phyloP scores from a whole-genome alignment of 2,113 vertebrate genomes.

The Neolamprologus sp. region DNA sequence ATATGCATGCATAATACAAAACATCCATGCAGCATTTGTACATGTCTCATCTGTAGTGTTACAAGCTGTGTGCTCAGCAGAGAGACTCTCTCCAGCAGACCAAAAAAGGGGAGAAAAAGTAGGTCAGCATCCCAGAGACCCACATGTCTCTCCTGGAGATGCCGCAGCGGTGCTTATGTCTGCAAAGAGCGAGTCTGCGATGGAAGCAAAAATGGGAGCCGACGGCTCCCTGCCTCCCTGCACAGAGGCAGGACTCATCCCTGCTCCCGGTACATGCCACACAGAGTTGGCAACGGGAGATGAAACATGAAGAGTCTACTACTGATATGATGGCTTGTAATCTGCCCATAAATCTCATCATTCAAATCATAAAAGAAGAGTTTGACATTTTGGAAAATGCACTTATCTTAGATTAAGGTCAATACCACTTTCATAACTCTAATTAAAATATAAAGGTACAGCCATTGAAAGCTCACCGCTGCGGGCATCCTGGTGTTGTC shows the following conservation, averaged over 20 bases:
- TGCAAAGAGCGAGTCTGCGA: slow-evolving; percentile 17
- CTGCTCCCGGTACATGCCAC: not conserved
- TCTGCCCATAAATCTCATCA: not conserved
- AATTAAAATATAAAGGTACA: not conserved
- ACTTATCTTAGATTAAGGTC: not conserved
- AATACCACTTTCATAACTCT: not conserved
- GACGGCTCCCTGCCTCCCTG: not conserved
- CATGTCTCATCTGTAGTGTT: slow-evolving; percentile 4
- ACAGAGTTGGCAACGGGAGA: not conserved
- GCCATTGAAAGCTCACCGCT: not conserved
- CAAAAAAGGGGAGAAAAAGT: slow-evolving; percentile 55
- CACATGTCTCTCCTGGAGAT: slow-evolving; percentile 25
- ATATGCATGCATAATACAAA: slow-evolving; percentile 16
- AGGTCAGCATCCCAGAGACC: slow-evolving; percentile 68
- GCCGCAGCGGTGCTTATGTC: slow-evolving; percentile 30
- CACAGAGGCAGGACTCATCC: not conserved
- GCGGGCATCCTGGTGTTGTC: not conserved
- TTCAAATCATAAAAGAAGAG: not conserved
- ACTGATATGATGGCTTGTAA: not conserved
- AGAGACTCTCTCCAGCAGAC: slow-evolving; percentile 14
- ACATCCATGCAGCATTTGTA: not conserved
- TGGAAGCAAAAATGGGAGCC: slow-evolving; percentile 18
- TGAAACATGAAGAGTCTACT: not conserved
- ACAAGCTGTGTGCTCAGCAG: slow-evolving; percentile 30
- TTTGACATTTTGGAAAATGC: not conserved